A percentile compares a stretch with the other conserved stretches of the same genome.
Evolutionary conservation across 1,140 invertebrate species (phyloP).

Genomic region (Bombus pyrosoma): DNA sequence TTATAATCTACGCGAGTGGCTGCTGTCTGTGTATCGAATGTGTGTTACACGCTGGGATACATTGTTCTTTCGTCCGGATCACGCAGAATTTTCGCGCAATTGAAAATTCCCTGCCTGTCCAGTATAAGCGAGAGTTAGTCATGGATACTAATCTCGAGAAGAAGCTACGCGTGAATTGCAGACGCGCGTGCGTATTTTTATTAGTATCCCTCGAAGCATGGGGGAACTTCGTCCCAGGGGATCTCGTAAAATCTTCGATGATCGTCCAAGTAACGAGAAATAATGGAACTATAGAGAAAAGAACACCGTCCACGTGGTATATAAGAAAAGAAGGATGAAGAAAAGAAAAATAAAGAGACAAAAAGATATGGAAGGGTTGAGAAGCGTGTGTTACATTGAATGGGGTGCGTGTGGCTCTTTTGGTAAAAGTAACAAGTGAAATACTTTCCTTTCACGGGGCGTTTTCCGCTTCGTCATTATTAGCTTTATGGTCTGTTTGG

Average conservation of each 20-base stretch:
- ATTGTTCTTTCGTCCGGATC: conserved; percentile 26
- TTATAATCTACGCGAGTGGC: conserved; percentile 38
- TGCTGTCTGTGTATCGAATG: neutral
- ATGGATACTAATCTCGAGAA: neutral
- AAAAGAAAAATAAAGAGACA: neutral
- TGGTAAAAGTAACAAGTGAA: conserved; percentile 11
- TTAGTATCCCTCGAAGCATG: neutral
- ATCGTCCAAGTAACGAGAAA: neutral
- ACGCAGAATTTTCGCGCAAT: conserved; percentile 22
- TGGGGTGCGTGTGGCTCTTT: conserved; percentile 16
- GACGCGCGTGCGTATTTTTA: neutral
- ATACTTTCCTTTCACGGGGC: conserved; percentile 13
- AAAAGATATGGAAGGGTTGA: neutral
- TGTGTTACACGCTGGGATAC: conserved; percentile 3
- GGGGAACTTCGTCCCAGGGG: neutral
- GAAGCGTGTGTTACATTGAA: neutral
- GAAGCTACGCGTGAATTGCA: neutral
- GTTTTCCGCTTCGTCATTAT: conserved; percentile 49
- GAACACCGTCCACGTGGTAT: neutral
- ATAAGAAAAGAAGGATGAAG: too few species aligned
- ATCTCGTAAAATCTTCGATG: neutral
- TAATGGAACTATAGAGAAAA: neutral
- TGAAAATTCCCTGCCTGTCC: neutral
- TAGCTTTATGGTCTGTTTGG: conserved; percentile 49
- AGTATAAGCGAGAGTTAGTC: neutral